These are phyloP conservation scores for Zeus faber DNA, from an alignment of 2,113 vertebrate species.

Conservation along the genomic window DNA sequence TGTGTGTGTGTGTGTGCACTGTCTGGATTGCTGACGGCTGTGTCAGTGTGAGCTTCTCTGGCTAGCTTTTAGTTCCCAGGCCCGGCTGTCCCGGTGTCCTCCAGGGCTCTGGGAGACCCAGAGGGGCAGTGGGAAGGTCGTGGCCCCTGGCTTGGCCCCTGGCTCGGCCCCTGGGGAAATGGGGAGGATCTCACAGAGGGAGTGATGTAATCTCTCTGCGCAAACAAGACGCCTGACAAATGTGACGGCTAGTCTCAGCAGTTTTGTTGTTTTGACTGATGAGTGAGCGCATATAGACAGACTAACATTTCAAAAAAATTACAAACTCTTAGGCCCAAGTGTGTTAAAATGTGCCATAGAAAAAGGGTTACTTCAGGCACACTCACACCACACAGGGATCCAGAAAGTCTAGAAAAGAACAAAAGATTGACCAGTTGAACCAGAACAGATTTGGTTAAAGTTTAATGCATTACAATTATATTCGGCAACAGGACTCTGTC, in stretches of 20 bases:
- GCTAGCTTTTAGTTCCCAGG: conserved; percentile 72
- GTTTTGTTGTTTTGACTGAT: too few species aligned
- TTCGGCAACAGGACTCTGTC: too few species aligned
- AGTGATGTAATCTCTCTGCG: conserved; percentile 62
- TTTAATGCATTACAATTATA: too few species aligned
- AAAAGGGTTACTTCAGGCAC: too few species aligned
- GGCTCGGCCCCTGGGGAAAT: conserved; percentile 39
- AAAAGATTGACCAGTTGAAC: too few species aligned
- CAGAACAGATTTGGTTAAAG: too few species aligned
- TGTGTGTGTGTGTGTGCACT: too few species aligned
- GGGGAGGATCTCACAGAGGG: conserved; percentile 58
- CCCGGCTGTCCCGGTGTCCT: conserved; percentile 43
- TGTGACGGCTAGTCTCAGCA: conserved; percentile 28
- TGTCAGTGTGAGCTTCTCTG: conserved; percentile 26
- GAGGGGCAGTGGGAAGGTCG: conserved; percentile 71
- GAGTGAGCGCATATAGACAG: conserved; percentile 31
- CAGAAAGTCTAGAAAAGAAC: too few species aligned
- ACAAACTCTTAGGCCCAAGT: too few species aligned
- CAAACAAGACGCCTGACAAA: conserved; percentile 51
- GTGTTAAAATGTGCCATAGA: too few species aligned
- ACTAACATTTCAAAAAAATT: conserved; percentile 8
- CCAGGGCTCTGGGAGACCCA: conserved; percentile 60
- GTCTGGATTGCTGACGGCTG: conserved; percentile 12
- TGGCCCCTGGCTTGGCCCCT: conserved; percentile 49
- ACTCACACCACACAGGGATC: too few species aligned